Conservation (phyloP, 2,113 vertebrate species). For the Macrotis lagotis region DNA sequence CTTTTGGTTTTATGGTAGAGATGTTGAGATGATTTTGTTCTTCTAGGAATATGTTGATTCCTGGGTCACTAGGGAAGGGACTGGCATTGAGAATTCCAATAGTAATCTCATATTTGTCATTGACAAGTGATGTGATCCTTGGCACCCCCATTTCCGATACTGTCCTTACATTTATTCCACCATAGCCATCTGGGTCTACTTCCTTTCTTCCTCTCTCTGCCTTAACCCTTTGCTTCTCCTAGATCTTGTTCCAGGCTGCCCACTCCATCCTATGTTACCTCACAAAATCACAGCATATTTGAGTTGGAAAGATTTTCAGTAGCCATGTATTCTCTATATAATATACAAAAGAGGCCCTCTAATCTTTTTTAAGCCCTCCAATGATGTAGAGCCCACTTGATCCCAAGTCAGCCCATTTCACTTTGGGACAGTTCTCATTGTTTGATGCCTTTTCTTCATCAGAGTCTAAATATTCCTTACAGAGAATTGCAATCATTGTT, state of each 20-base stretch:
- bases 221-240: too few relatives aligned
- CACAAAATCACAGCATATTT: not conserved
- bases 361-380: not conserved
- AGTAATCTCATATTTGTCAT: too few relatives aligned
- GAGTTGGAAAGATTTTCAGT: not conserved
- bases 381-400: not conserved
- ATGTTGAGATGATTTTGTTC: too few relatives aligned
- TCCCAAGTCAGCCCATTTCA: not conserved
- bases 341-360: not conserved
- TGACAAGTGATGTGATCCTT: too few relatives aligned
- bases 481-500: not conserved
- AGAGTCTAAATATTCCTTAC: not conserved
- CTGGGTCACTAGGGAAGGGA: too few relatives aligned
- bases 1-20: too few relatives aligned
- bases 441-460: not conserved
- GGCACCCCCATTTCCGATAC: too few relatives aligned
- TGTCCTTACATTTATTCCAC: too few relatives aligned
- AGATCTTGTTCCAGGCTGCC: not conserved
- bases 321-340: not conserved
- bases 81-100: too few relatives aligned
- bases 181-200: too few relatives aligned
- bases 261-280: not conserved
- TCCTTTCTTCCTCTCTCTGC: too few relatives aligned
- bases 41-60: too few relatives aligned
- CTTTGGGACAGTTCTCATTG: not conserved